A percentile compares a stretch with the other conserved stretches of the same genome.
phyloP scores from a whole-genome alignment of 2,888 invertebrate species.

The Eupeodes luniger region DNA sequence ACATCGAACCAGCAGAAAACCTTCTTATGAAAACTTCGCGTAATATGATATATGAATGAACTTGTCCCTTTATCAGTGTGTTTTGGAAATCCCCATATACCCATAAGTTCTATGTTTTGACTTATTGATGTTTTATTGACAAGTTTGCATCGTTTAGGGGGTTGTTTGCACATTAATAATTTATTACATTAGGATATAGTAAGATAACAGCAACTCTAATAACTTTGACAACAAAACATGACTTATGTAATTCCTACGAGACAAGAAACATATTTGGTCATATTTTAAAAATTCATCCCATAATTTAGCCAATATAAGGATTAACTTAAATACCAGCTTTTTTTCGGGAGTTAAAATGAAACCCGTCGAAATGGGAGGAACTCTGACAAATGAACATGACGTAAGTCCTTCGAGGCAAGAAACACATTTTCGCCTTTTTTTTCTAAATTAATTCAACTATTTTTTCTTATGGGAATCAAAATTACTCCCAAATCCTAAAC shows the following conservation, averaged over 20 bases:
- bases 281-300: no score
- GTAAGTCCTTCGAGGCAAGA: no score
- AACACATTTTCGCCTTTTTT: no score
- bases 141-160: background rate
- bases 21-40: background rate
- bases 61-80: background rate
- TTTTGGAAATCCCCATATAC: background rate
- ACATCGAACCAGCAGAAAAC: conserved; percentile 5
- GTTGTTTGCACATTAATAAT: conserved; percentile 10
- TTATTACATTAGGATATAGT: background rate
- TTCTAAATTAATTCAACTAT: no score
- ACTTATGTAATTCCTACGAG: background rate
- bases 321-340: no score
- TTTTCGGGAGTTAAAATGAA: no score
- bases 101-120: background rate
- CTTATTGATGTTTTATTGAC: conserved; percentile 19
- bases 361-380: no score
- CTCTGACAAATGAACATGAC: no score
- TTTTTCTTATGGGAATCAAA: no score
- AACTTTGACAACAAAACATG: background rate
- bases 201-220: background rate
- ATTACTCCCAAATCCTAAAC: no score
- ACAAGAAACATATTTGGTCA: background rate
- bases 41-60: background rate
- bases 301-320: no score